These are phyloP conservation scores for Dolichallabes microphthalmus DNA, from an alignment of 2,113 vertebrate species.

Conservation along the genomic window DNA sequence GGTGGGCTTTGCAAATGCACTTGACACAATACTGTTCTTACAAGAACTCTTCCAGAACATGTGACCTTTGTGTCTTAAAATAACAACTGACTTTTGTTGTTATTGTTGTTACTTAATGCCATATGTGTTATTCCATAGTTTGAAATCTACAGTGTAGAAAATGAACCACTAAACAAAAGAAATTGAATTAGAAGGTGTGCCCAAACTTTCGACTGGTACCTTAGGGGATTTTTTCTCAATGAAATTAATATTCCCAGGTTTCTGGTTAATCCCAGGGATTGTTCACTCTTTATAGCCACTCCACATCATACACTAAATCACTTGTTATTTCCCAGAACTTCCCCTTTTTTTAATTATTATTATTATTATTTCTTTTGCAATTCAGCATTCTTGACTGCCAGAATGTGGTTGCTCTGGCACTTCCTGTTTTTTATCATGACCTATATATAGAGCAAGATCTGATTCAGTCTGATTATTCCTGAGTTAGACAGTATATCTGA, in stretches of 20 bases:
- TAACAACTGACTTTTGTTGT: too few species aligned
- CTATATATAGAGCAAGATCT: constrained; percentile 8
- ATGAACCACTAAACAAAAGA: too few species aligned
- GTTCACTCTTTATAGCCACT: constrained; percentile 52
- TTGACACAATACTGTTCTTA: too few species aligned
- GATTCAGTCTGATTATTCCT: constrained; percentile 16
- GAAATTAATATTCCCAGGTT: constrained; percentile 62
- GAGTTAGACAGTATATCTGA: neutral
- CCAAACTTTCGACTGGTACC: constrained; percentile 12
- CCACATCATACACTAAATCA: constrained; percentile 43
- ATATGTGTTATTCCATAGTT: too few species aligned
- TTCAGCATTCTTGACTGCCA: constrained; percentile 11
- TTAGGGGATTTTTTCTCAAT: constrained; percentile 58
- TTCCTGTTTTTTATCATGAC: constrained; percentile 37
- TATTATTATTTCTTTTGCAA: neutral
- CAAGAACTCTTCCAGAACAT: too few species aligned
- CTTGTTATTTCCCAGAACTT: constrained; percentile 47
- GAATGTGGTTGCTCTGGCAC: neutral
- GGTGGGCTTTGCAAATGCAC: too few species aligned
- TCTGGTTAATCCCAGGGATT: constrained; percentile 68
- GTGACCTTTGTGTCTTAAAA: too few species aligned
- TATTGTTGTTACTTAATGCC: too few species aligned
- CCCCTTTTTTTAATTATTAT: constrained; percentile 16
- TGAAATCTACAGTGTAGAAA: too few species aligned
- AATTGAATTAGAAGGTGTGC: too few species aligned